Base-by-base conservation (phyloP, 1,140 invertebrate genomes). In the Drosophila parabipectinata region DNA sequence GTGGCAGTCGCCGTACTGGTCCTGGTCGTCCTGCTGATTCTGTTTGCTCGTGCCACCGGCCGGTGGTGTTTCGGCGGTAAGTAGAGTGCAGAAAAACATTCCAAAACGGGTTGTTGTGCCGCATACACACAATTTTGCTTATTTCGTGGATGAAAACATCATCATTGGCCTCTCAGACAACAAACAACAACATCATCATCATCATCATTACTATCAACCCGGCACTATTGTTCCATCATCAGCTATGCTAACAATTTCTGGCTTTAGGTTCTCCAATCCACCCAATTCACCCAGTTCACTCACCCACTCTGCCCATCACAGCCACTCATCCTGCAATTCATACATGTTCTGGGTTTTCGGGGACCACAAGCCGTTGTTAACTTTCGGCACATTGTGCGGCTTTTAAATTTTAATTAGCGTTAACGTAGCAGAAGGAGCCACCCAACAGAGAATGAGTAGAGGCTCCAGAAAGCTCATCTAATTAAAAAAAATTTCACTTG, bases 41-140 rank as follows among this genome's bases (percentile, higher is more conserved):
- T 96, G 44, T 96, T 96, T 90, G 96, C 96, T 47, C 95, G 95
- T 73, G 94, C 95, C 47, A 96, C 95, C 53, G 95, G 95, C 77
- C 94, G 95, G 91, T 96, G 96, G 96, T 97, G 96, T 92, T 97
- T 96, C 91, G 95, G 95, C 92, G 96, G 96, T 96, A 93, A 95
- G 95, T 95, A 15, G 21, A 51, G n/a, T 24, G 10, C 34, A 39
- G 5, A 18, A 5, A 51, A 44, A 47, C 15, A 56, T 39, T 47
- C 44, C 52, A 48, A 39, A 55, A 37, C 34, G 34, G 34, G 10
- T 37, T 37, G 10, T 37, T 37, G 34, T 37, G 34, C 12, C 10
- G 34, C 52, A 68, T 63, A 68, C 61, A 68, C 37, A 34, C 45
- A 18, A 24, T 47, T 74, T 51, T 44, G 76, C 71, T 78, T 82